Conservation (phyloP, 2,888 invertebrate genomes). For the Oxycera nigricornis region DNA sequence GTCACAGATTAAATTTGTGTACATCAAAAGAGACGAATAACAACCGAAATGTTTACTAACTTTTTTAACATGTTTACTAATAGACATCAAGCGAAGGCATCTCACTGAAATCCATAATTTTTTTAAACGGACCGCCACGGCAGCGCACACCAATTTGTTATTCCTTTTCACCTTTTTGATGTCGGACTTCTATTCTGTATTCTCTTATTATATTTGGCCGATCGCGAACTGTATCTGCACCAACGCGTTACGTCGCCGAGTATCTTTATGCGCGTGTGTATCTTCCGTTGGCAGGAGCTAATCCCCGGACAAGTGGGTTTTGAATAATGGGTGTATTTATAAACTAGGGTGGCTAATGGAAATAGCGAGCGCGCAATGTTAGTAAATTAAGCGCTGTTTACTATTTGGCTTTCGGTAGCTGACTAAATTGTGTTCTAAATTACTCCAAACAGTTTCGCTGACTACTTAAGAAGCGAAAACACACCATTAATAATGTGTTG, state of each 20-base stretch:
- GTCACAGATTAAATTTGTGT: conserved; percentile 38
- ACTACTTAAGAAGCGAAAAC: conserved; percentile 40
- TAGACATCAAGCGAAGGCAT: conserved; percentile 27
- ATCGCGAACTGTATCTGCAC: neutral
- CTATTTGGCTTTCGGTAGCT: conserved; percentile 48
- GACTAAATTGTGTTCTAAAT: conserved; percentile 43
- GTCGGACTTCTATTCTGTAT: neutral
- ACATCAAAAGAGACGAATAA: conserved; percentile 33
- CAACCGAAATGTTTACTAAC: conserved; percentile 46
- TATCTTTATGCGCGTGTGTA: neutral
- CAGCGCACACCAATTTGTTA: neutral
- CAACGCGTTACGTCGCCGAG: neutral
- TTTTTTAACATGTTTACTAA: conserved; percentile 47
- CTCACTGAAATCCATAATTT: conserved; percentile 32
- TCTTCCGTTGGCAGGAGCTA: neutral
- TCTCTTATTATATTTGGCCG: neutral
- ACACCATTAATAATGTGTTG: conserved; percentile 30
- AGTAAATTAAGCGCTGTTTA: conserved; percentile 45
- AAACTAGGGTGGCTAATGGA: conserved; percentile 28
- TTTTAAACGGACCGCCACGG: neutral
- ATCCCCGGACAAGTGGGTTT: conserved; percentile 3
- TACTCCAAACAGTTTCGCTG: conserved; percentile 38
- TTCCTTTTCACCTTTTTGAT: neutral
- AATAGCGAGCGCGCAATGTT: conserved; percentile 34
- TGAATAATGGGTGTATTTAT: conserved; percentile 26